Evolutionary conservation across 1,140 invertebrate species (phyloP), one percentile per base, ranked within the genome.

Genomic region (Harpegnathos saltator): DNA sequence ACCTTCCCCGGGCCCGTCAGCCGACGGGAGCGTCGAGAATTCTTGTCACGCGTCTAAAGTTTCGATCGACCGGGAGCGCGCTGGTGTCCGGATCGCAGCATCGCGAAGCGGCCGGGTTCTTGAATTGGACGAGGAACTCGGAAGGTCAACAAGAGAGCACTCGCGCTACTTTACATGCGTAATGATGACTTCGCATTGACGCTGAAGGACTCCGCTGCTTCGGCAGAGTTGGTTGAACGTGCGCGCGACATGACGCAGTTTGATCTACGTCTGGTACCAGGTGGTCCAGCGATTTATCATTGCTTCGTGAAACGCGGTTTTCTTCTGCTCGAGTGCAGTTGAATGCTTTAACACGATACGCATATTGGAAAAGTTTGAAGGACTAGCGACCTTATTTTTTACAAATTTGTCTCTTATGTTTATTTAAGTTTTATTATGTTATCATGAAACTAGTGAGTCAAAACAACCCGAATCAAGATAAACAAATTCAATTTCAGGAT

Each of bases 281-380:
- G 29, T 65, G 54, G 4, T 15, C 38, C 9, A 14, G 48, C n/a
- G 61, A 61, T 29, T 54, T 33, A 17, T 19, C 15, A 17, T 29
- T 19, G 33, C 17, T 74, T 4, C 38, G 38, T 44, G 19, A 38
- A 72, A 72, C 50, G 58, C 19, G 7, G 3, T 72, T 72, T 74
- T 1, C n/a, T 17, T 3, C 33, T 72, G 3, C 14, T 17, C 9
- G 38, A 11, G 11, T 44, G 4, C 0, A 56, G 15, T 22, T 9
- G 17, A 73, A 15, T 59, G 14, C 17, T 59, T 44, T 11, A 44
- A 44, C n/a, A 9, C 38, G n/a, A 38, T 7, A 14, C 14, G 9
- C n/a, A n/a, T 44, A 9, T 4, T 3, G 14, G 24, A 19, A 38
- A 44, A 44, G 38, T 9, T 9, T 11, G 38, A 5, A 44, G 0